Base-by-base conservation (phyloP, 2,113 vertebrate species). In the Echinops telfairi region DNA sequence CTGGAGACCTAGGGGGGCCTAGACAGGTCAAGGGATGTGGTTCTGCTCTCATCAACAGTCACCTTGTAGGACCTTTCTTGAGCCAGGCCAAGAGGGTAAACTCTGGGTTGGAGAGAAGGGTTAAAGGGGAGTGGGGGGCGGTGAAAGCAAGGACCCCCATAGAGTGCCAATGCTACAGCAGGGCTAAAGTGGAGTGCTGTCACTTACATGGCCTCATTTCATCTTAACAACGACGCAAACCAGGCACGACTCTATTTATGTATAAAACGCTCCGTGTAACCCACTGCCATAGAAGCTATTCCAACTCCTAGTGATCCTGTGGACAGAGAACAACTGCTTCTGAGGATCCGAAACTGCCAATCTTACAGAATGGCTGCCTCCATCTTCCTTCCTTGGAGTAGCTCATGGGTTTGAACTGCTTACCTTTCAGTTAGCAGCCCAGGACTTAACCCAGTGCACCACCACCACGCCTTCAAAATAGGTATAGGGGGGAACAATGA, bases 1-100 rank as follows among this genome's bases (percentile, higher is more conserved):
- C 31, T 75, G 22, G 70, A 83, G 95, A 83, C 86, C 31, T 81
- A 16, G 83, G 81, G 38, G 64, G 83, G 70, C 90, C 83, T 58
- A 93, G 83, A 83, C 29, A 77, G 92, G 90, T 88, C 92, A 95
- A 93, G 8, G 47, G 88, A 92, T 77, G 15, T 43, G n/a, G 23
- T 25, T 22, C 76, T 86, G 36, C 33, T 94, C 33, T 81, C 76
- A 93, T 86, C 92, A 84, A 86, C 4, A 93, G 58, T 70, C 66
- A 91, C 60, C 73, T 90, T 73, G 75, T 33, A 91, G 43, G 91
- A 22, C 27, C 60, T 90, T 23, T 89, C 58, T 76, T 36, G 79
- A 95, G 31, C 62, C 36, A 86, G 66, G 43, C 3, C 47, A 64
- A 84, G 38, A 75, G 11, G 84, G 70, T 20, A 33, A 89, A 81